A percentile compares a stretch with the other conserved stretches of the same genome.
Conservation (phyloP, 2,797 vertebrate species). For the Hybognathus amarus region DNA sequence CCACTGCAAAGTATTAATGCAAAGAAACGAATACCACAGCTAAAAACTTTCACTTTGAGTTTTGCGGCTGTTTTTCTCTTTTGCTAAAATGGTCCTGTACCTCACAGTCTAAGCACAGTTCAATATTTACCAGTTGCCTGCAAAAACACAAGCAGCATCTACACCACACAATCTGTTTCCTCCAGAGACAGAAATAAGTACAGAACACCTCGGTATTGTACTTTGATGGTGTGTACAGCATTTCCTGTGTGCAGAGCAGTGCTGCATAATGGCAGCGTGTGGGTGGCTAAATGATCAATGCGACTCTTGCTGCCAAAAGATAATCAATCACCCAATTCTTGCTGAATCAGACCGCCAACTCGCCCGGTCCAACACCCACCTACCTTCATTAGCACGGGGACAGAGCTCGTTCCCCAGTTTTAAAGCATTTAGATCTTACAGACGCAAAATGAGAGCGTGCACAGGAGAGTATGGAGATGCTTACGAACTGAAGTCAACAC, state of each 20-base stretch:
- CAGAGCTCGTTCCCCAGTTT: not conserved
- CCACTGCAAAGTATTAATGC: not conserved
- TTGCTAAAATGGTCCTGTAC: not conserved
- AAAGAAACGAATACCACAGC: not conserved
- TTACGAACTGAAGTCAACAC: not conserved
- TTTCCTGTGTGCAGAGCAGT: conserved; percentile 29
- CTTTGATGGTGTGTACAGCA: conserved; percentile 8
- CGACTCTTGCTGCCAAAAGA: conserved; percentile 45
- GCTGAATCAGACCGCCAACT: conserved; percentile 30
- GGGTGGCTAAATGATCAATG: conserved; percentile 49
- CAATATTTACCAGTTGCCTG: not conserved
- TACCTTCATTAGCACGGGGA: conserved; percentile 11
- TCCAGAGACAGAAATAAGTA: not conserved
- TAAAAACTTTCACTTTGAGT: not conserved
- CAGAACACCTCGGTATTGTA: conserved; percentile 7
- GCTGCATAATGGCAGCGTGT: conserved; percentile 4
- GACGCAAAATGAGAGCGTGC: not conserved
- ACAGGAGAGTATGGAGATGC: not conserved
- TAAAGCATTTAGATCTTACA: not conserved
- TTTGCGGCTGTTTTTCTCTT: not conserved
- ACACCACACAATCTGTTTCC: conserved; percentile 6
- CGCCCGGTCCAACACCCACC: not conserved
- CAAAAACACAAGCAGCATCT: conserved; percentile 11
- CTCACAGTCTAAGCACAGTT: not conserved
- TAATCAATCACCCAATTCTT: conserved; percentile 52